phyloP scores from a whole-genome alignment of 1,140 invertebrate species.

The Drosophila mojavensis region DNA sequence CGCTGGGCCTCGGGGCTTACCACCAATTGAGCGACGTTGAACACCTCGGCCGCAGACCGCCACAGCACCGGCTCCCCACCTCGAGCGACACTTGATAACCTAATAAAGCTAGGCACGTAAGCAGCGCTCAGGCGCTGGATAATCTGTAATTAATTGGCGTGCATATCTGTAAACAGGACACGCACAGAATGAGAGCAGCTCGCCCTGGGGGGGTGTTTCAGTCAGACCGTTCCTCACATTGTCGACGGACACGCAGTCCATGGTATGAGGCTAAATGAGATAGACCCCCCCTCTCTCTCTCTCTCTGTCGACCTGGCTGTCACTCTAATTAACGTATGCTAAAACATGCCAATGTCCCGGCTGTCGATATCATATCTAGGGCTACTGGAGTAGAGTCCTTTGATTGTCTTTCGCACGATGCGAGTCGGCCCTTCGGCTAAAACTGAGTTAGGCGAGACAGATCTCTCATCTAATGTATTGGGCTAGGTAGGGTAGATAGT shows the following conservation, averaged over 20 bases:
- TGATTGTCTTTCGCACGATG: too few species aligned
- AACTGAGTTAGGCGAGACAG: too few species aligned
- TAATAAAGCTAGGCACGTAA: conserved; percentile 47
- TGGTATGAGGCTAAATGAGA: too few species aligned
- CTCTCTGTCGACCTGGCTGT: not conserved
- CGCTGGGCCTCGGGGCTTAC: conserved; percentile 8
- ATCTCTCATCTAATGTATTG: too few species aligned
- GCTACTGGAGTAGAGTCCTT: too few species aligned
- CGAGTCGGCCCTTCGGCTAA: too few species aligned
- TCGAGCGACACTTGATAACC: conserved; percentile 47
- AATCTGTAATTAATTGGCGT: conserved; percentile 78
- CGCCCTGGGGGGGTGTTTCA: conserved; percentile 7
- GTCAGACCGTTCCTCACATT: conserved; percentile 16
- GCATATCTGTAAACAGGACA: conserved; percentile 67
- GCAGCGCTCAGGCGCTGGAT: conserved; percentile 58
- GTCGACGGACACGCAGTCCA: not conserved
- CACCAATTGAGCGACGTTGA: conserved; percentile 35
- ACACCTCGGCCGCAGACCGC: conserved; percentile 19
- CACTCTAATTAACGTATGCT: conserved; percentile 13
- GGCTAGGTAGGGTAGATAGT: too few species aligned
- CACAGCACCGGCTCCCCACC: not conserved
- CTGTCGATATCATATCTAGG: too few species aligned
- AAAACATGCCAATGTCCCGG: not conserved
- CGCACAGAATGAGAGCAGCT: conserved; percentile 39
- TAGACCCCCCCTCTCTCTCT: too few species aligned